Evolutionary conservation across 1,140 invertebrate genomes (phyloP), one percentile per base, ranked within the genome.

Genomic region (Acyrthosiphon pisum): DNA sequence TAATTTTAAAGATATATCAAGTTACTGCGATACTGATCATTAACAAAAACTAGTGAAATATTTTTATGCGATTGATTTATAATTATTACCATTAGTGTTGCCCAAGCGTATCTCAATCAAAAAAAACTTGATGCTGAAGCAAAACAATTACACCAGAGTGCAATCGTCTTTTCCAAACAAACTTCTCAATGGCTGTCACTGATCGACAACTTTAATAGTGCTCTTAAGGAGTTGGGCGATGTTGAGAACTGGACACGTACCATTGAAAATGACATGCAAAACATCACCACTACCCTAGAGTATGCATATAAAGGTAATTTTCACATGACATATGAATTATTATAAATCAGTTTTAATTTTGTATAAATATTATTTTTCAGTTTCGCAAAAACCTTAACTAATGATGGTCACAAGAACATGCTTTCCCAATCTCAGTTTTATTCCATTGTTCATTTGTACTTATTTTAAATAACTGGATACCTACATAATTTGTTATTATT

Each of bases 161-260:
- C 99, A 30, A 97, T 97, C 37, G 98, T 98, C 95, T 99, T 99
- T 96, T 97, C 98, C 0, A 99, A 99, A 96, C 98, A 99, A 95
- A 99, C 98, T 6, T 97, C 98, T 94, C 98, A 99, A 94, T 99
- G 99, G 99, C 95, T 99, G 1, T 97, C 97, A 94, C 96, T 99
- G 53, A 98, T 99, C 9, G 99, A 99, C 95, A 98, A 97, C 93
- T 99, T 99, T 94, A 99, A 99, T 94, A 97, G 98, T 95, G 97
- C 98, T 3, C 95, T 99, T 0, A 99, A 99, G 96, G 99, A 99
- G 96, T 97, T 99, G 88, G 99, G 99, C 26, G 99, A 99, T 96
- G 99, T 99, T 20, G 98, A 99, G 95, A 99, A 99, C 95, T 99
- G 99, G 99, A 98, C 99, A 1, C 97, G 97, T 94, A 99, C 97